Percentiles rank a stretch among this genome's conserved stretches.
Conservation (phyloP, 2,113 vertebrate species). For the Esox niger region DNA sequence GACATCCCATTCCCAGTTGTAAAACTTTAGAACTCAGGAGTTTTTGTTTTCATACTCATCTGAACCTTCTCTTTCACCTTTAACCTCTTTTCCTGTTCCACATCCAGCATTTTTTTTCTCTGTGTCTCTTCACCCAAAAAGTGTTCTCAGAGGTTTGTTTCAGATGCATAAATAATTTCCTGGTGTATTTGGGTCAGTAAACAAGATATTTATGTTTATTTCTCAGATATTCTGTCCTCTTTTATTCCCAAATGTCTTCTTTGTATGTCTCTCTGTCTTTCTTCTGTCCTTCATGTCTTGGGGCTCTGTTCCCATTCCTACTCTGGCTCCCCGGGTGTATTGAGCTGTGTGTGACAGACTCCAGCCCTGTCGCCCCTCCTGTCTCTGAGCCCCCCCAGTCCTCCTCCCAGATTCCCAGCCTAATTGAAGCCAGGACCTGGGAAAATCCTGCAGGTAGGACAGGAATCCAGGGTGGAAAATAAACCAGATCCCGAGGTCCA, state of each 20-base stretch:
- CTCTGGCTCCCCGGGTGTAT: constrained; percentile 56
- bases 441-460: constrained; percentile 74
- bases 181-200: constrained; percentile 13
- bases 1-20: not conserved
- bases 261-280: not conserved
- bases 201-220: constrained; percentile 4
- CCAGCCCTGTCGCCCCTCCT: constrained; percentile 52
- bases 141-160: too few species aligned
- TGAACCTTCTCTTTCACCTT: not conserved
- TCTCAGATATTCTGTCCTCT: constrained; percentile 17
- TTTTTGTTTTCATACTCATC: not conserved
- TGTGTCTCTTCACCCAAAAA: too few species aligned
- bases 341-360: constrained; percentile 74
- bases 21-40: not conserved
- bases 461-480: constrained; percentile 70
- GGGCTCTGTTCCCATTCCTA: constrained; percentile 3
- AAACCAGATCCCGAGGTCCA: constrained; percentile 68
- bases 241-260: constrained; percentile 9
- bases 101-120: too few species aligned
- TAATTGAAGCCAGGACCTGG: constrained; percentile 77
- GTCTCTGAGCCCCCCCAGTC: constrained; percentile 12
- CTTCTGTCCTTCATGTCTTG: not conserved
- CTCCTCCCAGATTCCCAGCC: constrained; percentile 46
- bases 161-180: not conserved
- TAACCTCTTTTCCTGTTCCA: constrained; percentile 3